Base-by-base conservation (phyloP, 2,113 vertebrate species). In the Grammomys dolichurus region DNA sequence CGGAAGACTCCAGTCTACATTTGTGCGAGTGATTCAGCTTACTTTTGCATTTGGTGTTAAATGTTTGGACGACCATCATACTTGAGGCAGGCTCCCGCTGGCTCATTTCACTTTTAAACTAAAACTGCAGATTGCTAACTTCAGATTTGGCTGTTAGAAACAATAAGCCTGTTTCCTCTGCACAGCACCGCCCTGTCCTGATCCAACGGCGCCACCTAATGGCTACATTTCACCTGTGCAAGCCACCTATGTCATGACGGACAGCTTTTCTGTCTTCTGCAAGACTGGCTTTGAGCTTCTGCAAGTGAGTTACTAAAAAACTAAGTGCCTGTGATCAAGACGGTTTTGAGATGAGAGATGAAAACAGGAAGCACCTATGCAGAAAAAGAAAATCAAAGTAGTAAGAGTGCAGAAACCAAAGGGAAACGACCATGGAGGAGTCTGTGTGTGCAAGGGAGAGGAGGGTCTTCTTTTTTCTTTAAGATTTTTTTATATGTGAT, bases 161-260 rank as follows among this genome's bases (percentile, higher is more conserved):
- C 56, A 33, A 48, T 19, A 24, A 5, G 12, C 60, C 87, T 0
- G 6, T 1, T 51, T 88, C 75, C 87, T 65, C 86, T 0, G 72
- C 3, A 4, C 97, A 98, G 98, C 97, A 16, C 96, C 67, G 92
- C 97, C 97, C 0, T 98, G 98, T 36, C 98, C 98, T 76, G 56
- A 98, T 95, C 98, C 98, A 58, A 92, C 72, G 92, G 98, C 98
- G 5, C 99, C 99, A 97, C 98, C 97, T 36, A 77, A 98, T 22
- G 99, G 98, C 54, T 87, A 3, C 60, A 96, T 97, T 3, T 82
- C 97, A 3, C 98, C 98, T 0, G 72, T 95, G 95, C 98, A 98
- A 58, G 93, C 77, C 20, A 76, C 4, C 58, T 97, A 94, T 87
- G 0, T 96, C 7, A 48, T 96, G 90, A 95, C 93, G 0, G 98